Conservation (phyloP, 1,140 invertebrate genomes). For the Adoxophyes honmai region DNA sequence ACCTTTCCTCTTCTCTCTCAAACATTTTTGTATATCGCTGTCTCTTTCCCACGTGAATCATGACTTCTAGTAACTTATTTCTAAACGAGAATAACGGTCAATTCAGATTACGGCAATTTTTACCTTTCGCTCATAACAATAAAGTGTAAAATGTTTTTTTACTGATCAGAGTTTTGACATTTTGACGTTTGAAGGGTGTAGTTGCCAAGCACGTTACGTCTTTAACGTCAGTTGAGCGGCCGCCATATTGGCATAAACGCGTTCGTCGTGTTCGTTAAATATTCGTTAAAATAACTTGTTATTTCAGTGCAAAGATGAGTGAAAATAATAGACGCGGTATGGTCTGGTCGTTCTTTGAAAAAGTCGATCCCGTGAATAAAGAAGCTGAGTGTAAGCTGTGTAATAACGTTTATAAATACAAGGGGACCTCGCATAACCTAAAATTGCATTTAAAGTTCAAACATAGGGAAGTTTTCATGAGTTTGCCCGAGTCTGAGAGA, state of each 20-base stretch:
- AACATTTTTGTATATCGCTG: no score
- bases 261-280: not conserved
- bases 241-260: conserved; percentile 3
- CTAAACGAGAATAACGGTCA: no score
- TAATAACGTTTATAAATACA: conserved; percentile 13
- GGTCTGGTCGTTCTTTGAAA: conserved; percentile 19
- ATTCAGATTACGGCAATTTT: no score
- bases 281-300: conserved; percentile 12
- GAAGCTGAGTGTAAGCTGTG: conserved; percentile 19
- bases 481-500: conserved; percentile 19
- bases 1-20: no score
- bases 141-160: no score
- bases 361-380: not conserved
- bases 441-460: conserved; percentile 19
- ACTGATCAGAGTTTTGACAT: no score
- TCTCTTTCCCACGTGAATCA: no score
- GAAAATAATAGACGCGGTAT: not conserved
- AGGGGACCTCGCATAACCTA: conserved; percentile 20
- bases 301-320: conserved; percentile 11
- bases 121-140: no score
- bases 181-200: no score
- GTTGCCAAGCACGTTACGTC: no score
- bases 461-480: conserved; percentile 29
- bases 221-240: not conserved
- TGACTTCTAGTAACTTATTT: no score